Percentiles rank a stretch among this genome's conserved stretches.
phyloP scores from a whole-genome alignment of 2,797 vertebrate genomes.

The Erithacus rubecula region DNA sequence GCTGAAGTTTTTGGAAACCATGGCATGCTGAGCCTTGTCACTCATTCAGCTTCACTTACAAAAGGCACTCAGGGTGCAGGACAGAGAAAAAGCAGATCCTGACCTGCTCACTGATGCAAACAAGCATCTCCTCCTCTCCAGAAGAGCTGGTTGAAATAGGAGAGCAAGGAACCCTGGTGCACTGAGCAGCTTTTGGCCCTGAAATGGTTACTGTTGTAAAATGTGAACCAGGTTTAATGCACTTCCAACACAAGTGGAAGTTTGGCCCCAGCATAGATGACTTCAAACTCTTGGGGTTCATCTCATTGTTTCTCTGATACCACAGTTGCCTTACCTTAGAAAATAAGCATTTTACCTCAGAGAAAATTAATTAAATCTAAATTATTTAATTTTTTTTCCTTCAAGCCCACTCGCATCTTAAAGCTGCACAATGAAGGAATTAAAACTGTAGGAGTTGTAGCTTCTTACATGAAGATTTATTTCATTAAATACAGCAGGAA shows the following conservation, averaged over 20 bases:
- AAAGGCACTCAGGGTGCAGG: neutral
- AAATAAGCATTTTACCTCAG: neutral
- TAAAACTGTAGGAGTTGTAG: neutral
- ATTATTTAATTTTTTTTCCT: neutral
- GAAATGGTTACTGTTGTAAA: neutral
- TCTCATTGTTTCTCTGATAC: neutral
- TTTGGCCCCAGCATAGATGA: neutral
- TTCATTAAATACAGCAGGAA: neutral
- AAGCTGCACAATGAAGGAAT: neutral
- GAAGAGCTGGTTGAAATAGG: neutral
- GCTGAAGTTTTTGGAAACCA: neutral
- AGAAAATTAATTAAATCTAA: slow-evolving; percentile 7
- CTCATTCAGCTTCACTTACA: neutral
- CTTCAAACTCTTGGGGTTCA: neutral
- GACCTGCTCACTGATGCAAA: neutral
- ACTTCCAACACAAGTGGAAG: neutral
- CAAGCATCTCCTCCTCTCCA: neutral
- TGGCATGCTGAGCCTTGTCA: neutral
- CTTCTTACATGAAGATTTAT: slow-evolving; percentile 13
- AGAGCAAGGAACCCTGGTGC: neutral
- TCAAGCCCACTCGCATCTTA: neutral
- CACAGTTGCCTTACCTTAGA: neutral
- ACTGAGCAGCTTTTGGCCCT: neutral
- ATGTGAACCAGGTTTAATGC: neutral
- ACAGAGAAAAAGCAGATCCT: neutral